A percentile compares a stretch with the other conserved stretches of the same genome.
These are phyloP conservation scores for Porites lobata DNA, from an alignment of 92 coral and sea anemone species.

Conservation along the genomic window DNA sequence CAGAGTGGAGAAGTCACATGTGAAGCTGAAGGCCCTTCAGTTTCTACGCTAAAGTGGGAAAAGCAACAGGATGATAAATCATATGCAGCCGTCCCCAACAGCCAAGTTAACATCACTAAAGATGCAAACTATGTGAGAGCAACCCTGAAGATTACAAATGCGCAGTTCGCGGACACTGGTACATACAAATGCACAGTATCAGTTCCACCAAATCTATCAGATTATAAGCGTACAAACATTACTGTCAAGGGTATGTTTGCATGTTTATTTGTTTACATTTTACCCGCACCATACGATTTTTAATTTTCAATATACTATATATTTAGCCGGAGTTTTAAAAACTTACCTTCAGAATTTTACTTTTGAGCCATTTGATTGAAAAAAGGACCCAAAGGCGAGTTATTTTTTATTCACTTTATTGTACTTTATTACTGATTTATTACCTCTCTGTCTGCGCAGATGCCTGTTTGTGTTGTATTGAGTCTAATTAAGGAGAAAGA, in stretches of 20 bases:
- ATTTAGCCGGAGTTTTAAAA: too few species aligned
- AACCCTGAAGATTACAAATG: conserved; percentile 50
- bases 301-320: too few species aligned
- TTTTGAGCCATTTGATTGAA: too few species aligned
- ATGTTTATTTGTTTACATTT: too few species aligned
- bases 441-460: too few species aligned
- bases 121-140: background rate
- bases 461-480: too few species aligned
- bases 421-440: too few species aligned
- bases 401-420: too few species aligned
- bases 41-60: conserved; percentile 38
- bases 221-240: background rate
- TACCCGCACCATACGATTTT: too few species aligned
- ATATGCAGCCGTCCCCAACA: background rate
- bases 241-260: conserved; percentile 15
- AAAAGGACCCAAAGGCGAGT: too few species aligned
- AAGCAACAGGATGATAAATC: background rate
- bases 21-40: background rate
- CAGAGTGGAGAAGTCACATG: conserved; percentile 36
- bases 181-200: conserved; percentile 31
- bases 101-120: background rate
- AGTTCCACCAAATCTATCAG: background rate
- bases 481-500: too few species aligned
- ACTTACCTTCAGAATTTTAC: too few species aligned
- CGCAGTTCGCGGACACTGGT: conserved; percentile 48